Evolutionary conservation across 2,888 invertebrate genomes (phyloP), one percentile per base, ranked within the genome.

Genomic region (Kuschelorhynchus macadamiae): DNA sequence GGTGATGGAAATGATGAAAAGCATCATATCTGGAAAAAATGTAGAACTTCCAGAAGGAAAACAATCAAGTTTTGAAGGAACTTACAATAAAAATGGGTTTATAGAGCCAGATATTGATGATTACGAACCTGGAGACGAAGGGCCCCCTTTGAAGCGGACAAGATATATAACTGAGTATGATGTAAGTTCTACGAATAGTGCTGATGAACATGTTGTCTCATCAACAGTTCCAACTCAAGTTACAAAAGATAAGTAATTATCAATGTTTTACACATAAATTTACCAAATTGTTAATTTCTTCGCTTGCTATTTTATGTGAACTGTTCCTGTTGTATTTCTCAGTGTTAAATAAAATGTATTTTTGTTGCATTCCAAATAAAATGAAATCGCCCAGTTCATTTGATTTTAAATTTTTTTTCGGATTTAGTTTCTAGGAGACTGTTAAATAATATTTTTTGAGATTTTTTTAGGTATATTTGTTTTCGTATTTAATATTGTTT

Each of bases 101-200:
- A 75, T 78, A 36, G 80, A 80, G 55, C 80, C 80, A 8, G 79
- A 80, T 55, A 77, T 80, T 52, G 80, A 80, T 61, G 79, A 79
- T 36, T 74, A 74, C 57, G 14, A 64, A 16, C 65, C 72, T n/a
- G 69, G 59, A 33, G 73, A 75, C 49, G 72, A 73, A 20, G 75
- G 70, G 18, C 75, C 77, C 5, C 74, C 76, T 4, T 67, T 71
- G 14, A 79, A 78, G 71, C 69, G 71, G 53, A 72, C 71, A 33
- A 76, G 66, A 55, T 69, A 46, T 30, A 16, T 41, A n/a, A 55
- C 62, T 20, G 57, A 62, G 12, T 61, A 59, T 25, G 21, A 53
- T 18, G 16, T 53, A 18, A 56, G 41, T 39, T 33, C 46, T 8
- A 47, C 44, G 30, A 52, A 55, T 16, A 33, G 44, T 7, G 56